These are phyloP conservation scores for Hermatobates lingyangjiaoensis DNA, from an alignment of 1,140 invertebrate species.

Conservation along the genomic window DNA sequence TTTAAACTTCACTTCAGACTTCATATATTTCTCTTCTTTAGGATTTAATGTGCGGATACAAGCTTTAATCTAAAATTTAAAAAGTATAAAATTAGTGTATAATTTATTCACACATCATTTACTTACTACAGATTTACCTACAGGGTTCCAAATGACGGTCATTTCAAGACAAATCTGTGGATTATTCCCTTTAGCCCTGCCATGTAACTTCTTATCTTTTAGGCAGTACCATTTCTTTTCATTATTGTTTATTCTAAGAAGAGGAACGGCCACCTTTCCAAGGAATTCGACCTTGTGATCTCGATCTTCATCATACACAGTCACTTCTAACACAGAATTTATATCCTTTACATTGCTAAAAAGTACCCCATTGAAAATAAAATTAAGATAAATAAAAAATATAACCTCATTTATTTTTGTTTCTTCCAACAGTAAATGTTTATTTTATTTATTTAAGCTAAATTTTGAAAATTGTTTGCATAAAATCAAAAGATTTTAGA, in stretches of 20 bases:
- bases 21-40: conserved; percentile 86
- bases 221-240: conserved; percentile 90
- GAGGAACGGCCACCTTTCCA: conserved; percentile 78
- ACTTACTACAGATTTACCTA: conserved; percentile 28
- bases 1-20: conserved; percentile 88
- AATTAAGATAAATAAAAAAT: neutral
- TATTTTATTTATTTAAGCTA: neutral
- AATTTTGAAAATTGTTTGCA: neutral
- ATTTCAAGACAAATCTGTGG: conserved; percentile 86
- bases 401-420: neutral
- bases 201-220: conserved; percentile 86
- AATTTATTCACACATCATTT: neutral
- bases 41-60: conserved; percentile 85
- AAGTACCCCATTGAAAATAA: conserved; percentile 14
- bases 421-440: neutral
- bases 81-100: neutral
- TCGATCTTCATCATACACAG: conserved; percentile 93
- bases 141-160: conserved; percentile 78
- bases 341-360: conserved; percentile 91
- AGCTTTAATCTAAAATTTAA: conserved; percentile 47
- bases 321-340: conserved; percentile 87
- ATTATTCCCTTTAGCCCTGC: conserved; percentile 70
- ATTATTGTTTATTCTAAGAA: conserved; percentile 70
- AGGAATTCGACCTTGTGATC: conserved; percentile 97
- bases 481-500: neutral